These are phyloP conservation scores for Stenoptilia bipunctidactyla DNA, from an alignment of 2,888 invertebrate species.

Conservation along the genomic window DNA sequence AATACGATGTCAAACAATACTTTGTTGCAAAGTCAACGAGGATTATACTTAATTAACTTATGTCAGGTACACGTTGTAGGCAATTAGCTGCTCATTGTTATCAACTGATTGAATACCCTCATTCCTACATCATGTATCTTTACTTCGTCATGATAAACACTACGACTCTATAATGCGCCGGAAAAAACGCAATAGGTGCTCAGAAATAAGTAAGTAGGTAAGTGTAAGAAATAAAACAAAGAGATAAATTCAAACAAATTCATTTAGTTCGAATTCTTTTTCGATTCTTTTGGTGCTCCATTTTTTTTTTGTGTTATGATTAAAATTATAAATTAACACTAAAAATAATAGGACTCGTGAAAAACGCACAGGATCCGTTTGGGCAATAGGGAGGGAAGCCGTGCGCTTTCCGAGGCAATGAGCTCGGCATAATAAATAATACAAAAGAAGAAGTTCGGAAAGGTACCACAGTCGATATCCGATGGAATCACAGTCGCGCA, in stretches of 20 bases:
- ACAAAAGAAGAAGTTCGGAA: conserved; percentile 58
- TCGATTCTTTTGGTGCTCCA: conserved; percentile 65
- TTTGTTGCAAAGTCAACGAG: no score
- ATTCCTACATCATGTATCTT: no score
- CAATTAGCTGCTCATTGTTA: conserved; percentile 2
- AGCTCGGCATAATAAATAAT: conserved; percentile 69
- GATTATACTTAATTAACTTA: no score
- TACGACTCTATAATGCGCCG: neutral
- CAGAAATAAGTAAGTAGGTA: neutral
- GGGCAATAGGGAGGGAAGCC: conserved; percentile 54
- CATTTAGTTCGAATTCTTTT: conserved; percentile 40
- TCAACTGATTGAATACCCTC: neutral
- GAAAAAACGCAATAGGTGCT: conserved; percentile 1
- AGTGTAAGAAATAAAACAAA: conserved; percentile 35
- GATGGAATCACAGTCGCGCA: conserved; percentile 54
- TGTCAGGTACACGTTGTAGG: no score
- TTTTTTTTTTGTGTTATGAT: conserved; percentile 56
- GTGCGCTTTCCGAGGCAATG: conserved; percentile 55
- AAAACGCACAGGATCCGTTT: conserved; percentile 50
- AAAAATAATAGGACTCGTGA: conserved; percentile 54
- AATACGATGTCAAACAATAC: no score
- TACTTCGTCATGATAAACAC: conserved; percentile 3
- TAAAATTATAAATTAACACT: conserved; percentile 67
- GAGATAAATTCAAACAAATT: conserved; percentile 56
- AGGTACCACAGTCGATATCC: conserved; percentile 61